Evolutionary conservation across 2,797 vertebrate genomes (phyloP).

Genomic region (Enteromius viviparus): DNA sequence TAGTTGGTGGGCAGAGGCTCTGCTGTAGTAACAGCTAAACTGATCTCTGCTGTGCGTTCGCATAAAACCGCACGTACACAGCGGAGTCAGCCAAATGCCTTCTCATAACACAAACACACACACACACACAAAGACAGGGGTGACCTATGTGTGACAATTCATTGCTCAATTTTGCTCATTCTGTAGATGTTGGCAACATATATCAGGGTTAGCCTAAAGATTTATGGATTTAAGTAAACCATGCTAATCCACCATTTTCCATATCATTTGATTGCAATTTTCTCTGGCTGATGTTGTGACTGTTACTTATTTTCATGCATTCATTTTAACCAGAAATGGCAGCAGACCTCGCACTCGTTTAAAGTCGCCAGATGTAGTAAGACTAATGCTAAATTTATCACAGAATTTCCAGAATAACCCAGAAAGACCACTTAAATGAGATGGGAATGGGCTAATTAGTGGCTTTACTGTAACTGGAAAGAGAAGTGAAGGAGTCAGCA

Average conservation of each 20-base stretch:
- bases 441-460: constrained; percentile 26
- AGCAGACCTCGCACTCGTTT: not conserved
- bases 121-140: not conserved
- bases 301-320: constrained; percentile 2
- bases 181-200: constrained; percentile 6
- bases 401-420: constrained; percentile 20
- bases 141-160: constrained; percentile 19
- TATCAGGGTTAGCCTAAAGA: not conserved
- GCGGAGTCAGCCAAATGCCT: constrained; percentile 64
- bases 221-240: not conserved
- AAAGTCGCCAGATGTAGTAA: constrained; percentile 26
- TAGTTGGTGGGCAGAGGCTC: constrained; percentile 65
- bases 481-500: constrained; percentile 29
- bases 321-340: constrained; percentile 8
- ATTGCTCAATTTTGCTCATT: not conserved
- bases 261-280: constrained; percentile 7
- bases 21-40: constrained; percentile 68
- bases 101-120: constrained; percentile 63
- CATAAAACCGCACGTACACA: constrained; percentile 70
- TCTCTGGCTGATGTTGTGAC: constrained; percentile 3
- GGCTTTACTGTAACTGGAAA: constrained; percentile 36
- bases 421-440: constrained; percentile 22
- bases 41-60: constrained; percentile 64
- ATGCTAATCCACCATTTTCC: constrained; percentile 17
- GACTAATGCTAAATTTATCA: constrained; percentile 15